Evolutionary conservation across 2,888 invertebrate species (phyloP).

Genomic region (Tanypteryx hageni): DNA sequence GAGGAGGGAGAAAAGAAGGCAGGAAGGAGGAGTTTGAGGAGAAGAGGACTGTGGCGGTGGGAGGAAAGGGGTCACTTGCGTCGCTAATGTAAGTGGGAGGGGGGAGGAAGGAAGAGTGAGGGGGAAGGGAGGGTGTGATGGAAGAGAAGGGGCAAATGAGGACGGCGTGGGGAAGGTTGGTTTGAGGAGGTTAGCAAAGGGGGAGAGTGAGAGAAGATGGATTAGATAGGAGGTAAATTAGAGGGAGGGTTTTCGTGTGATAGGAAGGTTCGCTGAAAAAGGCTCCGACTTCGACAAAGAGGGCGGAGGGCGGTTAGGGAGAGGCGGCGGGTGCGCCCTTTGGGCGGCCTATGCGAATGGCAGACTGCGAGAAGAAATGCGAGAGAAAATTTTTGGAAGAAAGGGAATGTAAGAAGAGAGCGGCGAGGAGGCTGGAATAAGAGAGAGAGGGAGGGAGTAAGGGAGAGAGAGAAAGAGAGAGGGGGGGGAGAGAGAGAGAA

Average conservation of each 20-base stretch:
- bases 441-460: too few relatives aligned
- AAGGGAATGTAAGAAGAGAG: not conserved
- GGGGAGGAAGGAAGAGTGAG: not conserved
- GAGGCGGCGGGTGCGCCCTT: too few relatives aligned
- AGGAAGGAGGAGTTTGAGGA: not conserved
- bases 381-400: too few relatives aligned
- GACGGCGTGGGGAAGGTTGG: not conserved
- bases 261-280: too few relatives aligned
- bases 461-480: not conserved
- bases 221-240: too few relatives aligned
- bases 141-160: not conserved
- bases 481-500: not conserved
- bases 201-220: too few relatives aligned
- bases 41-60: too few relatives aligned
- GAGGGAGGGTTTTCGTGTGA: too few relatives aligned
- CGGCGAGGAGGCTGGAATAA: not conserved
- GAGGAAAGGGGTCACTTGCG: constrained; percentile 50
- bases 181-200: not conserved
- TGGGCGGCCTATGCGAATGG: not conserved
- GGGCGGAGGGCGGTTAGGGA: not conserved
- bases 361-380: not conserved
- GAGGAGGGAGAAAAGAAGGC: not conserved
- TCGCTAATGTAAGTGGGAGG: constrained; percentile 32
- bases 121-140: not conserved
- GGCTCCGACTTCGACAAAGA: too few relatives aligned